These are phyloP conservation scores for Opisthograptis luteolata DNA, from an alignment of 2,888 invertebrate genomes.

Conservation along the genomic window DNA sequence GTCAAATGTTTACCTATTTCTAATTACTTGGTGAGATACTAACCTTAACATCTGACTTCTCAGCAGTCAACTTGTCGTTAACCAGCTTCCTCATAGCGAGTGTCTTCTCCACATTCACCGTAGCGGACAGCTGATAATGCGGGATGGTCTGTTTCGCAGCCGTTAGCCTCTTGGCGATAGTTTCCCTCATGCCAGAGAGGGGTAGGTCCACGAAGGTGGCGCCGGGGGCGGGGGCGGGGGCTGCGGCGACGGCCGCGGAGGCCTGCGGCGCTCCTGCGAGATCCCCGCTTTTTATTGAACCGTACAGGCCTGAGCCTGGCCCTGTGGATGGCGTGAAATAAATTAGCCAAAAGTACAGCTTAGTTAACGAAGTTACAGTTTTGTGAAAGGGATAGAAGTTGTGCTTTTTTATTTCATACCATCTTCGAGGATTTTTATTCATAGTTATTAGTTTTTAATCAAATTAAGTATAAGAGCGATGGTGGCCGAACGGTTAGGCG, in stretches of 20 bases:
- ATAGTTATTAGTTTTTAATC: too few species aligned
- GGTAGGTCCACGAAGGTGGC: slow-evolving; percentile 90
- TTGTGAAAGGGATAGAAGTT: background rate
- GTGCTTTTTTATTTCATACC: slow-evolving; percentile 29
- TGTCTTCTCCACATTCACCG: slow-evolving; percentile 92
- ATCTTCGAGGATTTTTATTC: slow-evolving; percentile 14
- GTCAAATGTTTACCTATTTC: too few species aligned
- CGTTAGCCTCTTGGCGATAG: slow-evolving; percentile 94
- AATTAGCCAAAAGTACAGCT: background rate
- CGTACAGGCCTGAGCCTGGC: slow-evolving; percentile 91
- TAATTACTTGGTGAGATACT: slow-evolving; percentile 9
- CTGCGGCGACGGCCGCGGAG: slow-evolving; percentile 36
- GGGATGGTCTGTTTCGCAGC: slow-evolving; percentile 97
- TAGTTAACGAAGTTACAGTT: background rate
- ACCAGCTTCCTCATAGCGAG: slow-evolving; percentile 90
- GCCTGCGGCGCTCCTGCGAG: slow-evolving; percentile 73
- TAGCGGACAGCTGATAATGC: slow-evolving; percentile 97
- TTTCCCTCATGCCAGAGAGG: slow-evolving; percentile 91
- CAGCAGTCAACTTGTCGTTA: slow-evolving; percentile 91
- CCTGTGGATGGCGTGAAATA: slow-evolving; percentile 66
- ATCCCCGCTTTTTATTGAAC: slow-evolving; percentile 93
- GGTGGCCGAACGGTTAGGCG: too few species aligned
- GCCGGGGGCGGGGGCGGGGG: slow-evolving; percentile 67
- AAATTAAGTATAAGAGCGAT: too few species aligned
- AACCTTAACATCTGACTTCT: slow-evolving; percentile 86